phyloP scores from a whole-genome alignment of 2,797 vertebrate species.

The Poeciliopsis turneri region DNA sequence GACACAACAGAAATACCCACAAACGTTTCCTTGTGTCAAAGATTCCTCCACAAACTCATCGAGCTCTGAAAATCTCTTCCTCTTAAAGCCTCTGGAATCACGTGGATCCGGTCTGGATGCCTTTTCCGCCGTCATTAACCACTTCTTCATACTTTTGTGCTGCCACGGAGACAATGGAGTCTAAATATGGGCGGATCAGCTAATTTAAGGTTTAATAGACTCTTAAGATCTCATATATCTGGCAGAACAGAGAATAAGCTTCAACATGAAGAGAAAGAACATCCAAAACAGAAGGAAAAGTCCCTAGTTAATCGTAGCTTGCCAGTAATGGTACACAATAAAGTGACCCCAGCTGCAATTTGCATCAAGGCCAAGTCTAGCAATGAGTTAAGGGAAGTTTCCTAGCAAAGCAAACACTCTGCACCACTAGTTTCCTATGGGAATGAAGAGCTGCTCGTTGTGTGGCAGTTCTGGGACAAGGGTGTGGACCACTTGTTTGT shows the following conservation, averaged over 20 bases:
- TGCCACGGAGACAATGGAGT: constrained; percentile 8
- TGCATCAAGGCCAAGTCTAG: background rate
- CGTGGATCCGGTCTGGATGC: constrained; percentile 30
- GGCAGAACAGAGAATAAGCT: constrained; percentile 20
- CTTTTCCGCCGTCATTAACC: constrained; percentile 25
- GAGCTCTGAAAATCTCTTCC: constrained; percentile 7
- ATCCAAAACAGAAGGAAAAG: constrained; percentile 14
- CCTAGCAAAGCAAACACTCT: background rate
- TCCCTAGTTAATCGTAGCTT: background rate
- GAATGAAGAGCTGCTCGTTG: constrained; percentile 26
- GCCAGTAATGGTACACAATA: background rate
- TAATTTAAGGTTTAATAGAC: constrained; percentile 45
- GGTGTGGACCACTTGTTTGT: constrained; percentile 61
- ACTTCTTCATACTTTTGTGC: constrained; percentile 19
- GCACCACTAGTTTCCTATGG: background rate
- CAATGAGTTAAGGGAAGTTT: background rate
- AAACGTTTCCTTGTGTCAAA: constrained; percentile 22
- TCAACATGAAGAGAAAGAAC: constrained; percentile 18
- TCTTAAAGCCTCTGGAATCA: constrained; percentile 12
- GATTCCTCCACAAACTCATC: background rate
- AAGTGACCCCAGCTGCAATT: background rate
- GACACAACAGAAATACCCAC: constrained; percentile 24
- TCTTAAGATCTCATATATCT: constrained; percentile 28
- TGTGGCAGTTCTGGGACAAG: constrained; percentile 51
- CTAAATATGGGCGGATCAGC: constrained; percentile 44